A percentile compares a stretch with the other conserved stretches of the same genome.
Evolutionary conservation across 2,888 invertebrate genomes (phyloP).

Genomic region (Lottia gigantea): DNA sequence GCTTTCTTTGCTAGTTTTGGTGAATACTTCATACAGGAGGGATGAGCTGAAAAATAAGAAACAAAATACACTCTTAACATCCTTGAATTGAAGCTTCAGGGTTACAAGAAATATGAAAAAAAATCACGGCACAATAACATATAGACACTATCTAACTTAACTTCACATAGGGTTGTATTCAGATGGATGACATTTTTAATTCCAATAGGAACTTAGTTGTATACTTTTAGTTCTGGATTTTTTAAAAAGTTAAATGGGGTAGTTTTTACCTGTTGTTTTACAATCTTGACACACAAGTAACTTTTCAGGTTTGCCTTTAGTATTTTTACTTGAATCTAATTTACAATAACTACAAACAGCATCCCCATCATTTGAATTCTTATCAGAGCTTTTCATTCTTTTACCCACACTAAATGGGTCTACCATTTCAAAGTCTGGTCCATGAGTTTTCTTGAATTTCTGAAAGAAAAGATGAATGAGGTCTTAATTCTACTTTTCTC

Average conservation of each 20-base stretch:
- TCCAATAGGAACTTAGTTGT: no score
- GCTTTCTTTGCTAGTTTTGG: slow-evolving; percentile 5
- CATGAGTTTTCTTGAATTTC: slow-evolving; percentile 32
- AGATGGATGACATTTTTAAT: no score
- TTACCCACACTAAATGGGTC: slow-evolving; percentile 13
- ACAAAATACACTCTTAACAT: no score
- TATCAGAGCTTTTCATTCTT: not conserved
- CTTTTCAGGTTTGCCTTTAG: not conserved
- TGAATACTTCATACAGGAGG: slow-evolving; percentile 9
- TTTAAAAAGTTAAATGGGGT: no score
- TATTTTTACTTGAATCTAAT: not conserved
- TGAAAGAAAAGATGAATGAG: slow-evolving; percentile 12
- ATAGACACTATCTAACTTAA: no score
- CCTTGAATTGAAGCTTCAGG: no score
- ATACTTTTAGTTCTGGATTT: no score
- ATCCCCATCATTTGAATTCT: not conserved
- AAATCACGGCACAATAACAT: no score
- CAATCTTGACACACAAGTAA: not conserved
- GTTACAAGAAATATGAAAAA: no score
- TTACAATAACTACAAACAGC: slow-evolving; percentile 3
- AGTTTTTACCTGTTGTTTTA: not conserved
- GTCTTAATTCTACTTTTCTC: no score
- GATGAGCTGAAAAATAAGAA: not conserved
- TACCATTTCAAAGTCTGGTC: slow-evolving; percentile 32
- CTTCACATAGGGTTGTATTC: no score